Percentiles rank a stretch among this genome's conserved stretches.
Evolutionary conservation across 2,113 vertebrate genomes (phyloP).

Genomic region (Ploceus nigricollis): DNA sequence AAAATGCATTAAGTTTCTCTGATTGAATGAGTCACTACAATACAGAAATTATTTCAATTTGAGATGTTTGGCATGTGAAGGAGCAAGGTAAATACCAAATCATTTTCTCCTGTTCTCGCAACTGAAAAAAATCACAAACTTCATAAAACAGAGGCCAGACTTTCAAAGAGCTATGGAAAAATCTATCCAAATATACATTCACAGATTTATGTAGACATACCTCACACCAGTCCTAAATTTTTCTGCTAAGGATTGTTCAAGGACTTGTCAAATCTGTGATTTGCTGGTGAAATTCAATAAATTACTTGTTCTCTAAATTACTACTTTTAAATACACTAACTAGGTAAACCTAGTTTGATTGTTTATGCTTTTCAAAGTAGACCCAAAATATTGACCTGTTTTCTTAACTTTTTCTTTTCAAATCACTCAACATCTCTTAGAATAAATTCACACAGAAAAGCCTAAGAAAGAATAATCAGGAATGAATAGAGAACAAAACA

Average conservation of each 20-base stretch:
- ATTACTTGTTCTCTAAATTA: not conserved
- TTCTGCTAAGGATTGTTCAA: not conserved
- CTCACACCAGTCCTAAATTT: not conserved
- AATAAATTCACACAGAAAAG: not conserved
- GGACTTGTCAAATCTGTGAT: not conserved
- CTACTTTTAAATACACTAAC: not conserved
- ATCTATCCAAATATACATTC: not conserved
- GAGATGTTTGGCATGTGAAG: not conserved
- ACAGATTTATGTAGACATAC: not conserved
- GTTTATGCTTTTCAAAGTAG: not conserved
- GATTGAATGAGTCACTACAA: not conserved
- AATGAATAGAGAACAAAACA: not conserved
- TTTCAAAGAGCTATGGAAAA: not conserved
- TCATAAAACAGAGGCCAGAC: not conserved
- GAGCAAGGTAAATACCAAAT: not conserved
- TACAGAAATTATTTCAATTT: not conserved
- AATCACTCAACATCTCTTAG: not conserved
- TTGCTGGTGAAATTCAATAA: not conserved
- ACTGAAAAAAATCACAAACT: not conserved
- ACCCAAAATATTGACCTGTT: not conserved
- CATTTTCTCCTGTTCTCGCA: conserved; percentile 2
- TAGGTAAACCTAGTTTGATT: not conserved
- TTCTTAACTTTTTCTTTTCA: not conserved
- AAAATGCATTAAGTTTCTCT: not conserved
- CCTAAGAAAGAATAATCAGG: not conserved